Conservation (phyloP, 2,113 vertebrate species). For the Turnix velox region DNA sequence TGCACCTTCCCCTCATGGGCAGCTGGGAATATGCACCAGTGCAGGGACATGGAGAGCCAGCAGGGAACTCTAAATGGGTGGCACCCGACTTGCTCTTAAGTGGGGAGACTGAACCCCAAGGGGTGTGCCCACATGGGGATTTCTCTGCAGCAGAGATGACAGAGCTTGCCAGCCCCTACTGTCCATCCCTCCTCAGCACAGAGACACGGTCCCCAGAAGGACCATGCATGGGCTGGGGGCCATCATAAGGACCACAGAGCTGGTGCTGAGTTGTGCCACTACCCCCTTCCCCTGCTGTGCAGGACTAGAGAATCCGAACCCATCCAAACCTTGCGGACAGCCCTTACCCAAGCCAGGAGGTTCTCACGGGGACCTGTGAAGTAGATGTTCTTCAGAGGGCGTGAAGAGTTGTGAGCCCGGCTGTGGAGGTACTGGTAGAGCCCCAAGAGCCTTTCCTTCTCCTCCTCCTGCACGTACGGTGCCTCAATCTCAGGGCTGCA, state of each 20-base stretch:
- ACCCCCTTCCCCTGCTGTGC: fast-evolving
- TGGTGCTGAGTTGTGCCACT: background rate
- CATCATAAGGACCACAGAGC: fast-evolving
- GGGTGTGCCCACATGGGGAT: background rate
- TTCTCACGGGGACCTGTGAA: constrained; percentile 88
- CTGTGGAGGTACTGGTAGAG: constrained; percentile 95
- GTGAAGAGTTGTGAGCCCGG: constrained; percentile 87
- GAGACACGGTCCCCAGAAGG: background rate
- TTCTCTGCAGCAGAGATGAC: fast-evolving
- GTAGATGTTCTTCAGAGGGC: constrained; percentile 89
- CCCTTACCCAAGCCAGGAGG: constrained; percentile 90
- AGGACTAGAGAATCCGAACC: fast-evolving
- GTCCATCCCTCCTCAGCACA: background rate
- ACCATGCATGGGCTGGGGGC: fast-evolving
- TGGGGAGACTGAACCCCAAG: background rate
- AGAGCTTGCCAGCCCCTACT: fast-evolving
- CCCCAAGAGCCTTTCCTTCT: constrained; percentile 87
- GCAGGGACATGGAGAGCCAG: background rate
- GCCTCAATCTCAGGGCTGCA: constrained; percentile 88
- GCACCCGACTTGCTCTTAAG: background rate
- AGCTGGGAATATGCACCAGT: background rate
- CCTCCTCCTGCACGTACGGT: constrained; percentile 83
- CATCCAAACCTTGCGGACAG: background rate
- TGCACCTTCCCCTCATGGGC: background rate
- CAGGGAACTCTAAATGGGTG: background rate